These are phyloP conservation scores for Muscicapa comitata DNA, from an alignment of 2,797 vertebrate species.

Conservation along the genomic window DNA sequence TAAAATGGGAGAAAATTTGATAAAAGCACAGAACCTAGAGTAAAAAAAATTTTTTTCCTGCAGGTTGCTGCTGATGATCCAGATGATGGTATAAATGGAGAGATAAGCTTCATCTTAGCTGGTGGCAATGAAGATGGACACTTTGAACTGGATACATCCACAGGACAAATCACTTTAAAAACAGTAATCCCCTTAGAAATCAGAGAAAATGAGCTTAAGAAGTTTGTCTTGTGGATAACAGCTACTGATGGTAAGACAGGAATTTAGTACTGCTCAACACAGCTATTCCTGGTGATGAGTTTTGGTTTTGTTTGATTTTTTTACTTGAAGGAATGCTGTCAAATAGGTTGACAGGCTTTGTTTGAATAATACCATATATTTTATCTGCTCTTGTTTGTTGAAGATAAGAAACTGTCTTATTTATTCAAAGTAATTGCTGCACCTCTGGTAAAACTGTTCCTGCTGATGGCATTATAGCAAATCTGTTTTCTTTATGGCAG, in stretches of 20 bases:
- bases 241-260: conserved; percentile 77
- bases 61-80: conserved; percentile 77
- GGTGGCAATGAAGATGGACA: conserved; percentile 73
- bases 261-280: background rate
- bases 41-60: background rate
- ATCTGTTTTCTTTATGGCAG: background rate
- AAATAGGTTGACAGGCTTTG: background rate
- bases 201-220: conserved; percentile 12
- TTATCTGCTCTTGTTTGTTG: background rate
- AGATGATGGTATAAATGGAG: conserved; percentile 74
- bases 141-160: conserved; percentile 69
- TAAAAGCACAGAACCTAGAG: background rate
- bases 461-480: background rate
- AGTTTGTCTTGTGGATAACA: conserved; percentile 75
- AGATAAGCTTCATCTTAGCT: conserved; percentile 72
- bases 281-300: background rate
- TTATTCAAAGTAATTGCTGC: background rate
- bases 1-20: background rate
- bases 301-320: background rate
- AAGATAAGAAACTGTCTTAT: background rate
- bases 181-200: conserved; percentile 63
- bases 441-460: background rate
- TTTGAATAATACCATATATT: background rate
- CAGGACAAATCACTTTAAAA: conserved; percentile 70
- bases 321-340: background rate